These are phyloP conservation scores for Meloe dianella DNA, from an alignment of 2,888 invertebrate genomes.

Conservation along the genomic window DNA sequence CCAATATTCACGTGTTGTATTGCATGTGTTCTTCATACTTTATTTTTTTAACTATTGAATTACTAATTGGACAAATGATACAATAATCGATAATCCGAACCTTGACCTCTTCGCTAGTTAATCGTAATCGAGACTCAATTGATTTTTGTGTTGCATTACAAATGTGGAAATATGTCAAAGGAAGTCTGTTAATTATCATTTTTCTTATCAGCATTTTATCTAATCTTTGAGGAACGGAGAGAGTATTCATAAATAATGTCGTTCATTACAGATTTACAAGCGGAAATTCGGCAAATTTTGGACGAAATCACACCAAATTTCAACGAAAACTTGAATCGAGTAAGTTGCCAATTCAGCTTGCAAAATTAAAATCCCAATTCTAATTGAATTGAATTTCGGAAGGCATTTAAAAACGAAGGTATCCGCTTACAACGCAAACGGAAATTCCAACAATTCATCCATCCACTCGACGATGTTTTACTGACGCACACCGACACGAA, in stretches of 20 bases:
- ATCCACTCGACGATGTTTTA: slow-evolving; percentile 63
- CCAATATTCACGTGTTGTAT: too few species aligned
- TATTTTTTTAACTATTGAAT: neutral
- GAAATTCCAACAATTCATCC: slow-evolving; percentile 60
- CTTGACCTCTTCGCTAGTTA: neutral
- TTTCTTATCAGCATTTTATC: slow-evolving; percentile 7
- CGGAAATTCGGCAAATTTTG: slow-evolving; percentile 62
- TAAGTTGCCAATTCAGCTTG: slow-evolving; percentile 50
- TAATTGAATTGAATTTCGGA: slow-evolving; percentile 38
- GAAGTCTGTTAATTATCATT: too few species aligned
- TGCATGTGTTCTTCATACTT: too few species aligned
- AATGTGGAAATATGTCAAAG: too few species aligned
- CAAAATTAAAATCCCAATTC: neutral
- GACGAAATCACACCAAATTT: slow-evolving; percentile 64
- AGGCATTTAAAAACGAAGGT: slow-evolving; percentile 68
- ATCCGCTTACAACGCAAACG: slow-evolving; percentile 59
- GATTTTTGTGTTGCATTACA: too few species aligned
- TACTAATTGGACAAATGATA: neutral
- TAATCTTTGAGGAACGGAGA: slow-evolving; percentile 18
- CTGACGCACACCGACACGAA: slow-evolving; percentile 65
- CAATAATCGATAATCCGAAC: neutral
- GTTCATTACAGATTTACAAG: slow-evolving; percentile 60
- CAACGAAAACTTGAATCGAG: slow-evolving; percentile 67
- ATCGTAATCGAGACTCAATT: neutral
- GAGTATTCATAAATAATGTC: slow-evolving; percentile 39